Percentiles rank a stretch among this genome's conserved stretches.
Evolutionary conservation across 37 sponge, comb jelly and placozoan species (phyloP).

Genomic region (Hormiphora californensis): DNA sequence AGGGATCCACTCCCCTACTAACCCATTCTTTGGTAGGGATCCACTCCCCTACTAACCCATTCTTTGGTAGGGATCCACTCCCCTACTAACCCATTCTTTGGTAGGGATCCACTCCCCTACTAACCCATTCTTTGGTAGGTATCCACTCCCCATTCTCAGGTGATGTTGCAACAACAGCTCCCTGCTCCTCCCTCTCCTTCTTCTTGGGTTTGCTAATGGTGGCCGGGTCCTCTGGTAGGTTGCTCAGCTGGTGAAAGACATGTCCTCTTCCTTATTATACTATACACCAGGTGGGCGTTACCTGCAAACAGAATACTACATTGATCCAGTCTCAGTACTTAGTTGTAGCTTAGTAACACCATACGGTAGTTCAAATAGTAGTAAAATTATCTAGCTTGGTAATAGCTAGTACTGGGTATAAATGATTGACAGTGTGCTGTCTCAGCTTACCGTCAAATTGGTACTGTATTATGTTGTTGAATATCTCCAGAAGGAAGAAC

Average conservation of each 20-base stretch:
- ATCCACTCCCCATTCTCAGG: not conserved
- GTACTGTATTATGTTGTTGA: constrained; percentile 95
- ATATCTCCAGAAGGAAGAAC: constrained; percentile 90
- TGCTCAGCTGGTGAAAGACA: constrained; percentile 78
- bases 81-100: constrained; percentile 41
- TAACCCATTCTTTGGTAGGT: constrained; percentile 18
- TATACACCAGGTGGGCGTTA: constrained; percentile 81
- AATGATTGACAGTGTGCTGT: not conserved
- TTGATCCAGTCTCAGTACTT: too few relatives aligned
- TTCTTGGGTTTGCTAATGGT: not conserved
- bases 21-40: constrained; percentile 2
- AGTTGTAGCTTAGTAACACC: too few relatives aligned
- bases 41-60: constrained; percentile 38
- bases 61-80: too few relatives aligned
- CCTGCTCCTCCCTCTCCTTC: constrained; percentile 25
- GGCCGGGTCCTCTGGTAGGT: constrained; percentile 65
- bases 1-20: too few relatives aligned
- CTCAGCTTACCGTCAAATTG: constrained; percentile 87
- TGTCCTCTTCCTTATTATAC: constrained; percentile 70
- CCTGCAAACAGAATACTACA: constrained; percentile 63
- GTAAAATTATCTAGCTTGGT: too few relatives aligned
- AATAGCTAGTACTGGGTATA: not conserved
- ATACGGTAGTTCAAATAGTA: too few relatives aligned
- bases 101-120: too few relatives aligned
- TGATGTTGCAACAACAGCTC: not conserved